Evolutionary conservation across 1,140 invertebrate genomes (phyloP).

Genomic region (Homalodisca vitripennis): DNA sequence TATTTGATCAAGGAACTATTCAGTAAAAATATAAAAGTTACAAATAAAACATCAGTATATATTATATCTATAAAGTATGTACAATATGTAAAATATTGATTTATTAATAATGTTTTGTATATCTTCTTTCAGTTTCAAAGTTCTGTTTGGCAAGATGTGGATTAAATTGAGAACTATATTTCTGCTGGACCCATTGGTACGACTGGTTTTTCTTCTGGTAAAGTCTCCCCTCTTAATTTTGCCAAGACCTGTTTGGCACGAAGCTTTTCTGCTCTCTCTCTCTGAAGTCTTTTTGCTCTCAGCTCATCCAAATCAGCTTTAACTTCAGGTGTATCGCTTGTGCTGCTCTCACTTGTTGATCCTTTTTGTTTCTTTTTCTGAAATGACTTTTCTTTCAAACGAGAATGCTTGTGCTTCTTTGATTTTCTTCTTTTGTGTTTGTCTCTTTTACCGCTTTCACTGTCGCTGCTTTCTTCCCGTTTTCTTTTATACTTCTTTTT

Average conservation of each 20-base stretch:
- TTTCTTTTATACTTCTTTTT: slow-evolving; percentile 47
- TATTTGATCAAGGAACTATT: no score
- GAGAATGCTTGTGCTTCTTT: slow-evolving; percentile 12
- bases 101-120: neutral
- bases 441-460: slow-evolving; percentile 43
- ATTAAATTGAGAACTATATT: slow-evolving; percentile 94
- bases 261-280: slow-evolving; percentile 74
- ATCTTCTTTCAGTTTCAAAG: slow-evolving; percentile 41
- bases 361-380: slow-evolving; percentile 42
- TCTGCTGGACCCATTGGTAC: slow-evolving; percentile 56
- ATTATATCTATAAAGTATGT: no score
- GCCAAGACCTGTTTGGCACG: slow-evolving; percentile 69
- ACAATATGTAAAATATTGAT: no score
- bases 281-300: slow-evolving; percentile 71
- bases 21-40: no score
- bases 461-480: slow-evolving; percentile 49
- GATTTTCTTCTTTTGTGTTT: slow-evolving; percentile 63
- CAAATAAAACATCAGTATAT: no score
- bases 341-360: slow-evolving; percentile 41
- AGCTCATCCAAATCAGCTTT: slow-evolving; percentile 65
- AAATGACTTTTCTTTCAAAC: slow-evolving; percentile 33
- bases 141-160: slow-evolving; percentile 84
- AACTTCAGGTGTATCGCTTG: slow-evolving; percentile 45
- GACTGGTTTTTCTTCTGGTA: slow-evolving; percentile 41
- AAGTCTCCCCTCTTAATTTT: slow-evolving; percentile 56